Percentiles rank a stretch among this genome's conserved stretches.
phyloP scores from a whole-genome alignment of 2,113 vertebrate genomes.

The Hypocryptadius cinnamomeus region DNA sequence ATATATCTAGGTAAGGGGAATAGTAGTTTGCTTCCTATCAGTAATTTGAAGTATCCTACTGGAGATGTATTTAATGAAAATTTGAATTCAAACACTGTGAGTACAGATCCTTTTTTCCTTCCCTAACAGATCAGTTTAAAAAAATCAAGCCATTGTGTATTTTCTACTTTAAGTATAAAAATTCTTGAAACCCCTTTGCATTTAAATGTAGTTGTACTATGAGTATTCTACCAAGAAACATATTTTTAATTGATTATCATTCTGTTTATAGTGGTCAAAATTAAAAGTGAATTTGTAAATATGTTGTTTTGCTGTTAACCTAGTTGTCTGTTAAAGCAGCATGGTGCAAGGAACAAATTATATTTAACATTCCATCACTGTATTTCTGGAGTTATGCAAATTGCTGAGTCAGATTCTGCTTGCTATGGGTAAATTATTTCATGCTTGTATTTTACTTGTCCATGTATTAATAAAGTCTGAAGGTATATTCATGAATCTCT shows the following conservation, averaged over 20 bases:
- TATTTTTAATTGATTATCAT: neutral
- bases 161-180: neutral
- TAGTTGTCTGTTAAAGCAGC: neutral
- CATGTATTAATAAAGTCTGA: neutral
- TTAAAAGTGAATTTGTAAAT: neutral
- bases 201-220: neutral
- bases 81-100: neutral
- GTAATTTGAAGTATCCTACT: neutral
- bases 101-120: neutral
- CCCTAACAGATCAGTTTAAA: neutral
- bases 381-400: neutral
- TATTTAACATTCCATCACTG: neutral
- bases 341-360: neutral
- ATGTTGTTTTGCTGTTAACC: neutral
- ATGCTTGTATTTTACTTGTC: neutral
- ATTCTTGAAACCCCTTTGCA: neutral
- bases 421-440: neutral
- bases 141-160: neutral
- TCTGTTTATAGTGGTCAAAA: neutral
- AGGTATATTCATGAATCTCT: neutral
- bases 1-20: slow-evolving; percentile 89
- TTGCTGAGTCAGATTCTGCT: slow-evolving; percentile 38
- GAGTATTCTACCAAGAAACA: neutral
- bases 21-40: slow-evolving; percentile 26
- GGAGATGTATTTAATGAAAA: neutral